These are phyloP conservation scores for Beris morrisii DNA, from an alignment of 2,888 invertebrate species.

Conservation along the genomic window DNA sequence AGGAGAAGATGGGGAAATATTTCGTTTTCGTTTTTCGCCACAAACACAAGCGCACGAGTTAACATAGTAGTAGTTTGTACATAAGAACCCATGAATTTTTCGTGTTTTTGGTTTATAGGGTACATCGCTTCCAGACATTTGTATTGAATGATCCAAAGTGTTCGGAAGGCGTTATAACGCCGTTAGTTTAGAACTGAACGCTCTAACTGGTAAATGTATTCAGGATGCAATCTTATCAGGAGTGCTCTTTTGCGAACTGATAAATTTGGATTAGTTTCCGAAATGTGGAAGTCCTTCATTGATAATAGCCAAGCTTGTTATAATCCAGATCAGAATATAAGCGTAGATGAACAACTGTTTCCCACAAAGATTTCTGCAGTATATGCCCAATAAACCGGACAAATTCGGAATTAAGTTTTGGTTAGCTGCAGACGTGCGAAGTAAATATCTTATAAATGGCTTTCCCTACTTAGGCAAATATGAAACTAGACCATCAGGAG, in stretches of 20 bases:
- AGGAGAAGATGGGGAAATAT: too few species aligned
- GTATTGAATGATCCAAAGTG: too few species aligned
- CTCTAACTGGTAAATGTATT: too few species aligned
- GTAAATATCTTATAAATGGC: constrained; percentile 42
- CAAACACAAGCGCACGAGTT: too few species aligned
- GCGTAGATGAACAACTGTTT: constrained; percentile 45
- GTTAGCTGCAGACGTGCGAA: constrained; percentile 42
- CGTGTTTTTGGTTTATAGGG: too few species aligned
- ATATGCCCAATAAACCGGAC: constrained; percentile 46
- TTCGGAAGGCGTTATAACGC: too few species aligned
- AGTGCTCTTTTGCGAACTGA: constrained; percentile 38
- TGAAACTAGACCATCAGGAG: constrained; percentile 36
- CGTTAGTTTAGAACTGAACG: too few species aligned
- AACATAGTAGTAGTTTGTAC: too few species aligned
- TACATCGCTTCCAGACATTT: too few species aligned
- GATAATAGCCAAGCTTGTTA: constrained; percentile 42
- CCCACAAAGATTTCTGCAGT: constrained; percentile 46
- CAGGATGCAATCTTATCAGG: too few species aligned
- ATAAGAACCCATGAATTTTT: too few species aligned
- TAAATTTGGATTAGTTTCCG: constrained; percentile 43
- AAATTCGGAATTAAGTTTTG: constrained; percentile 49
- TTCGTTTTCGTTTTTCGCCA: too few species aligned
- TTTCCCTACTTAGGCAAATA: constrained; percentile 43
- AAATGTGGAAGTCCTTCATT: constrained; percentile 43
- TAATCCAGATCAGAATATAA: constrained; percentile 41